Base-by-base conservation (phyloP, 2,113 vertebrate genomes). In the Copsychus sechellarum region DNA sequence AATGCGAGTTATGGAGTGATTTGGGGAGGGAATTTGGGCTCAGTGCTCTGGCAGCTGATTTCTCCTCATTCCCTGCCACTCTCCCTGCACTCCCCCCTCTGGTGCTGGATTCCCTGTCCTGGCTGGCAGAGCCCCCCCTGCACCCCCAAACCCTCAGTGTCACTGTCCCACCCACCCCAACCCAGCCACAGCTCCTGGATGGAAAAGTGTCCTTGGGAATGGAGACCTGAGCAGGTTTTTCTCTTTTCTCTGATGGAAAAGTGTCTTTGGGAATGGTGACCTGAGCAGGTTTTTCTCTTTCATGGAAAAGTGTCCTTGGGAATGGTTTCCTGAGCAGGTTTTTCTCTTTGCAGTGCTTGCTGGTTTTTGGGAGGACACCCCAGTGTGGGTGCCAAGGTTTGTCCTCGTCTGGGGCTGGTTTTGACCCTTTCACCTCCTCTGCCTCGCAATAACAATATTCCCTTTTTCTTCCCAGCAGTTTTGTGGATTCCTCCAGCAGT, bases 381-480 rank as follows among this genome's bases (percentile, higher is more conserved):
- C 61, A 0, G 3, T 7, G 17, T 4, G 56, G 77, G 2, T 17
- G 45, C 64, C 42, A 2, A 6, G 42, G 11, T 80, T 51, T 61
- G 29, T 67, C 88, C 64, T 34, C 15, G 0, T 3, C 14, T 26
- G 10, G 73, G 91, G 51, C 67, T 8, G n/a, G 2, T 14, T 81
- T 28, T 33, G 66, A 53, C 48, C 56, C 5, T 54, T 48, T 23
- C 21, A 4, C 86, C 79, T n/a, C 38, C 45, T 1, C 82, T 71
- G 31, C 62, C 83, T 58, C 38, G 26, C 21, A 88, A 93, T 96
- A 97, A 97, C 86, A 18, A 24, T 36, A 47, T 91, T 92, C 74
- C 88, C 67, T 82, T 95, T 90, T 79, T 87, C 94, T 90, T 64
- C 43, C 92, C 96, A 92, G 53, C 97, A 97, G 94, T 95, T 73